phyloP scores from a whole-genome alignment of 1,140 invertebrate species.

The Gryllus bimaculatus region DNA sequence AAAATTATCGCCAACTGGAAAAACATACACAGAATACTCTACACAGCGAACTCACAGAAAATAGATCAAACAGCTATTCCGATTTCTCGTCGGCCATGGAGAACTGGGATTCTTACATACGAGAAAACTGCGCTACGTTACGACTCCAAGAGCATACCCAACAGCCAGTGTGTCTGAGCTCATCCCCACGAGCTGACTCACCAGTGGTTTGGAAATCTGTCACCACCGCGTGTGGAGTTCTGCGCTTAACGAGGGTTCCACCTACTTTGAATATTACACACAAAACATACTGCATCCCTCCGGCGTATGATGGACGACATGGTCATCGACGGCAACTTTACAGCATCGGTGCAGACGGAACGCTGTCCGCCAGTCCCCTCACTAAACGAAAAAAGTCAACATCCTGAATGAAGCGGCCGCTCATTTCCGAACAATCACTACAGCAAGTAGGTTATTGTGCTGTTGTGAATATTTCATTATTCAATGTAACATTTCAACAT shows the following conservation, averaged over 20 bases:
- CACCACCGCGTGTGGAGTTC: conserved; percentile 35
- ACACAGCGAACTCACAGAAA: background rate
- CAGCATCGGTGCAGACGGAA: background rate
- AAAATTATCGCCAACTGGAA: background rate
- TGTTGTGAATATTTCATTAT: no score
- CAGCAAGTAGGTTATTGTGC: conserved; percentile 38
- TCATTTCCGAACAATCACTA: conserved; percentile 65
- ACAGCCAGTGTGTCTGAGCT: conserved; percentile 35
- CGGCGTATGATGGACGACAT: background rate
- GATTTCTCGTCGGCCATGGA: background rate
- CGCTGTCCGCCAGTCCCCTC: background rate
- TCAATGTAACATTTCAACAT: no score
- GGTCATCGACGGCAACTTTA: background rate
- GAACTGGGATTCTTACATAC: background rate
- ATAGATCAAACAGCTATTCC: background rate
- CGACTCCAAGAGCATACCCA: conserved; percentile 28
- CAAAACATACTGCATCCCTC: background rate
- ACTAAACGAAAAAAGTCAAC: background rate
- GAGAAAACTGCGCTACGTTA: background rate
- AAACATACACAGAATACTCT: background rate
- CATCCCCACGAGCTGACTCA: conserved; percentile 44
- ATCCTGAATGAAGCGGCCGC: conserved; percentile 44
- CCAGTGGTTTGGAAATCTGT: conserved; percentile 41
- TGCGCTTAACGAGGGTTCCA: conserved; percentile 46
- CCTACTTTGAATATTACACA: conserved; percentile 29